These are phyloP conservation scores for Dicrurus megarhynchus DNA, from an alignment of 2,113 vertebrate species.

Conservation along the genomic window DNA sequence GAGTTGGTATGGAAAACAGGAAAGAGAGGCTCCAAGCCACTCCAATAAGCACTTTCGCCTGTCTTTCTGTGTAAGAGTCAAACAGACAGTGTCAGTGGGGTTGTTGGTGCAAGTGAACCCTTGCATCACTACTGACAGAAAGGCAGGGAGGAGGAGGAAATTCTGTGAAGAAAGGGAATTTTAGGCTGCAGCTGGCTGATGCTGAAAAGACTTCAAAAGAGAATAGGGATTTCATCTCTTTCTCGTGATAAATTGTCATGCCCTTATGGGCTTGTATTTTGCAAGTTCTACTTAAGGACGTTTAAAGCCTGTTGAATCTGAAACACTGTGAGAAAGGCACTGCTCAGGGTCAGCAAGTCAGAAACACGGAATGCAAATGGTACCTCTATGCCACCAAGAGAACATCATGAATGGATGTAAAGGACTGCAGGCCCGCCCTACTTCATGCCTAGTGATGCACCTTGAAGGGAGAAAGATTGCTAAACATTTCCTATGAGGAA, in stretches of 20 bases:
- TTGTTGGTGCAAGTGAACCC: rapidly evolving
- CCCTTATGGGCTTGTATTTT: background rate
- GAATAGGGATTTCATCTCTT: background rate
- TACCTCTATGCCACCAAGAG: background rate
- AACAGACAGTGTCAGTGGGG: background rate
- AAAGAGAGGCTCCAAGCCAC: slow-evolving; percentile 77
- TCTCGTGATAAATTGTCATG: background rate
- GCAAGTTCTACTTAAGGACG: background rate
- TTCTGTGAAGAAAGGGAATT: background rate
- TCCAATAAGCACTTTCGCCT: slow-evolving; percentile 73
- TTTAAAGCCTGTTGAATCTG: background rate
- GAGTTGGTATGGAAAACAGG: slow-evolving; percentile 78
- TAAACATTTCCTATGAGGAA: background rate
- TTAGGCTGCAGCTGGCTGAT: background rate
- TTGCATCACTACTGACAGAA: background rate
- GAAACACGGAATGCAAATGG: background rate
- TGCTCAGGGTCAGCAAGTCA: background rate
- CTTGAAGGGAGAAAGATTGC: background rate
- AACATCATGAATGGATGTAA: background rate
- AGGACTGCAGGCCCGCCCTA: background rate
- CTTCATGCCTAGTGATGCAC: background rate
- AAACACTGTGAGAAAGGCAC: background rate
- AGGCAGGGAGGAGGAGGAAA: background rate
- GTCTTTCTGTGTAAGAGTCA: slow-evolving; percentile 72
- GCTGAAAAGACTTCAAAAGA: background rate